Conservation (phyloP, 2,797 vertebrate genomes). For the Girardinus metallicus region DNA sequence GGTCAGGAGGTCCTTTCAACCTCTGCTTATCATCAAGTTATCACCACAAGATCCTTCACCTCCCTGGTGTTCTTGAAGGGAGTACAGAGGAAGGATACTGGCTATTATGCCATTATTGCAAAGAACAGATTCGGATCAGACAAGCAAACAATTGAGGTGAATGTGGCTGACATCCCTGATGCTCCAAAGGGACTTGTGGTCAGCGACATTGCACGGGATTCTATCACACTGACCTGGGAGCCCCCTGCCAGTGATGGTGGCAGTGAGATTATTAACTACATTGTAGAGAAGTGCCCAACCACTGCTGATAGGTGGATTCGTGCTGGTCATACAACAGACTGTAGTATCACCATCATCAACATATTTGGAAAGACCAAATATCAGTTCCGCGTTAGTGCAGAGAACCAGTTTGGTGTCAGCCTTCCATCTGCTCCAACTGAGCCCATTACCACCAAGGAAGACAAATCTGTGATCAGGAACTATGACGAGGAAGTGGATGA, state of each 20-base stretch:
- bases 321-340: conserved; percentile 90
- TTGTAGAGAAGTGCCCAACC: conserved; percentile 95
- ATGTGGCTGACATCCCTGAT: conserved; percentile 95
- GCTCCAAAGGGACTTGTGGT: conserved; percentile 91
- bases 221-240: conserved; percentile 94
- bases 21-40: conserved; percentile 94
- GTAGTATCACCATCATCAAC: conserved; percentile 91
- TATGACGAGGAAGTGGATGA: conserved; percentile 99
- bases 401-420: conserved; percentile 95
- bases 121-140: conserved; percentile 98
- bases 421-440: conserved; percentile 91
- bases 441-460: conserved; percentile 93
- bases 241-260: conserved; percentile 93
- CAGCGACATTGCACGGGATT: conserved; percentile 90
- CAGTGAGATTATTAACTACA: conserved; percentile 91
- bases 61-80: conserved; percentile 97
- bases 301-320: conserved; percentile 96
- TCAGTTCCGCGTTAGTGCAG: conserved; percentile 95
- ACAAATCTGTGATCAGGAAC: conserved; percentile 92
- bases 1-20: conserved; percentile 97
- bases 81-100: conserved; percentile 92
- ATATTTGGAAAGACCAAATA: conserved; percentile 98
- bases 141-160: conserved; percentile 97
- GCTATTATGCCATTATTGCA: conserved; percentile 95
- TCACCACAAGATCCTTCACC: conserved; percentile 96